A percentile compares a stretch with the other conserved stretches of the same genome.
phyloP scores from a whole-genome alignment of 2,797 vertebrate genomes.

The Cirrhinus molitorella region DNA sequence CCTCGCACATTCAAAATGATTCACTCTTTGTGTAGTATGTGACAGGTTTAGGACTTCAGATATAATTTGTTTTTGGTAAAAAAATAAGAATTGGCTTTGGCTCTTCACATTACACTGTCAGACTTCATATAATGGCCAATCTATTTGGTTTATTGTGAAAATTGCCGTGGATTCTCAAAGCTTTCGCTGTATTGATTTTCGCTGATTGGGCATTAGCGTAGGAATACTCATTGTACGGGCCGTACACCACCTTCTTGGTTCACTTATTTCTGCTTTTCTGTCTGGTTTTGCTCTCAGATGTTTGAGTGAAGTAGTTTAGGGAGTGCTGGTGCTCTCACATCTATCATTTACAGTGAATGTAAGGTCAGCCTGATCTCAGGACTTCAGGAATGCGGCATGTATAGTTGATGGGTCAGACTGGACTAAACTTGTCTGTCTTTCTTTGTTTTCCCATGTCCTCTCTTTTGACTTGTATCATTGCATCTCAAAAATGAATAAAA shows the following conservation, averaged over 20 bases:
- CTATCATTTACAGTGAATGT: conserved; percentile 33
- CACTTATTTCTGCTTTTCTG: neutral
- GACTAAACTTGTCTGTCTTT: neutral
- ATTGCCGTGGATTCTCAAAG: conserved; percentile 17
- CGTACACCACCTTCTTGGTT: neutral
- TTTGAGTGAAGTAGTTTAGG: conserved; percentile 6
- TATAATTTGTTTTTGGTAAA: neutral
- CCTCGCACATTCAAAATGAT: neutral
- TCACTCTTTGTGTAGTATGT: neutral
- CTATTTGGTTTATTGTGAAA: conserved; percentile 14
- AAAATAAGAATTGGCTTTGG: neutral
- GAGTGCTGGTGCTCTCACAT: conserved; percentile 12
- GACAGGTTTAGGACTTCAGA: neutral
- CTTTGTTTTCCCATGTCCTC: neutral
- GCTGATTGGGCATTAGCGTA: conserved; percentile 9
- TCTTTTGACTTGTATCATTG: neutral
- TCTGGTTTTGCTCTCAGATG: conserved; percentile 1
- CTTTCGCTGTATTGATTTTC: neutral
- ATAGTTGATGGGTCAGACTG: neutral
- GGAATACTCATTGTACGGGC: neutral
- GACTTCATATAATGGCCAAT: neutral
- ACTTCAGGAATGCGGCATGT: conserved; percentile 22
- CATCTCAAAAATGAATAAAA: neutral
- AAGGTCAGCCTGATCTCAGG: conserved; percentile 28
- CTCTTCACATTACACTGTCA: neutral